Evolutionary conservation across 2,888 invertebrate genomes (phyloP), one percentile per base, ranked within the genome.

Genomic region (Ctenicera cuprea): DNA sequence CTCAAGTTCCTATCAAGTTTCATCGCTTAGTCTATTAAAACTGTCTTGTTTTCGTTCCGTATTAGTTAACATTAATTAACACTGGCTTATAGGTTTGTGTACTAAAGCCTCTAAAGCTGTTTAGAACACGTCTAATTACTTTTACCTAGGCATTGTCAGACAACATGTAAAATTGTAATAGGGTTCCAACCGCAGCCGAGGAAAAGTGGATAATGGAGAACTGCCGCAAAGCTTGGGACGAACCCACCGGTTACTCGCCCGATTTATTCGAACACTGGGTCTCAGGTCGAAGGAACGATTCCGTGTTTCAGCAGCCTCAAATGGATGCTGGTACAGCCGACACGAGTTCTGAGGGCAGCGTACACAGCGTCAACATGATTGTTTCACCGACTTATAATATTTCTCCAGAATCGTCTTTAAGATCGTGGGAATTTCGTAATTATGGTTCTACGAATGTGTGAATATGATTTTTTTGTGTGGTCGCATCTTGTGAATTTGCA

Each of bases 141-240:
- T 14, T 8, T 14, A 54, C n/a, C 20, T n/a, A 54, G 1, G 9
- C 20, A 54, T 14, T 30, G n/a, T 26, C 54, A 4, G 3, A 14
- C 4, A 14, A 22, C 16, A 22, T 30, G 26, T 54, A 54, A 54
- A 54, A 54, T 8, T 54, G 30, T 54, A 14, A 18, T 80, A 89
- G 90, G 71, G 87, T 90, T 41, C 90, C 91, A 18, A 87, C 85
- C 57, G 81, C 86, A 9, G 85, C 83, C 5, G 92, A 92, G 80
- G 90, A 90, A 78, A 86, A 88, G 71, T 94, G 93, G 93, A 93
- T 94, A 74, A 79, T 89, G 33, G 87, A 88, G 7, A 90, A 91
- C 78, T 94, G 93, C 82, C 89, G 93, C 38, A 90, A 89, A 52
- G 89, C 88, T 33, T 90, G 90, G 81, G 89, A 90, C 45, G 86